Conservation (phyloP, 2,113 vertebrate genomes). For the Xenopus tropicalis region UCB_Xtro_10.0 CM004444.2:46780501-46781000, state of each 20-base stretch:
- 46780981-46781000: too few relatives aligned
- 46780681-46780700: background rate
- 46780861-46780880: conserved; percentile 44
- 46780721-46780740: background rate
- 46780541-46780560: too few relatives aligned
- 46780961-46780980: too few relatives aligned
- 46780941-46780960: background rate
- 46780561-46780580: too few relatives aligned
- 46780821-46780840: conserved; percentile 49
- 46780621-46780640: too few relatives aligned
- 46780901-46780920: conserved; percentile 44
- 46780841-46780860: conserved; percentile 51
- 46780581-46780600: too few relatives aligned
- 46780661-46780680: too few relatives aligned
- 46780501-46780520: too few relatives aligned
- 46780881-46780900: conserved; percentile 31
- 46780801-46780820: conserved; percentile 50
- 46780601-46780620: too few relatives aligned
- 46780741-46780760: too few relatives aligned
- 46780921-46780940: conserved; percentile 39
- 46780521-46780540: too few relatives aligned
- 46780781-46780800: conserved; percentile 53
- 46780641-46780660: too few relatives aligned
- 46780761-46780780: background rate
- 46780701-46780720: background rate